A percentile compares a stretch with the other conserved stretches of the same genome.
These are phyloP conservation scores for Mobula birostris DNA, from an alignment of 2,113 vertebrate species.

Conservation along the genomic window DNA sequence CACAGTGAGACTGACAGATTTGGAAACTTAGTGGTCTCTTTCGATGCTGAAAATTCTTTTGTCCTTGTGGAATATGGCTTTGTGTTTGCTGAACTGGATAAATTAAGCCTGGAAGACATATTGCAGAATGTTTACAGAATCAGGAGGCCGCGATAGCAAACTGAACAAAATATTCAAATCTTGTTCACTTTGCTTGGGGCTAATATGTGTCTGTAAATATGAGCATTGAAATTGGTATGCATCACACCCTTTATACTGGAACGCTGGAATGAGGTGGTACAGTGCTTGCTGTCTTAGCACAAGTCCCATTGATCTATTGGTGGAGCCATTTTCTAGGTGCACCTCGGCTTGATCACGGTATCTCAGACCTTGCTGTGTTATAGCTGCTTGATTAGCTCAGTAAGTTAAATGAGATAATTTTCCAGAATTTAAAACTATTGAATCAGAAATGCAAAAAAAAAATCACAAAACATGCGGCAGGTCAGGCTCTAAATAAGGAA, in stretches of 20 bases:
- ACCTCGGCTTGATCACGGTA: background rate
- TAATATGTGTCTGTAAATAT: background rate
- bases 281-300: background rate
- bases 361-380: background rate
- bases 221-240: background rate
- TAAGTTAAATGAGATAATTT: background rate
- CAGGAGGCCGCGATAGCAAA: background rate
- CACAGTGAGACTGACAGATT: slow-evolving; percentile 7
- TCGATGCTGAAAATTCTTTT: slow-evolving; percentile 19
- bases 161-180: slow-evolving; percentile 14
- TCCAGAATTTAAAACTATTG: background rate
- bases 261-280: background rate
- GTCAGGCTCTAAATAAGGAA: no score
- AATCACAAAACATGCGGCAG: no score
- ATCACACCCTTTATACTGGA: background rate
- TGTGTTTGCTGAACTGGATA: background rate
- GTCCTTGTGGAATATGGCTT: background rate
- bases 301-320: background rate
- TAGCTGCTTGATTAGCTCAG: background rate
- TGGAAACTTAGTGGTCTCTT: background rate
- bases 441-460: no score
- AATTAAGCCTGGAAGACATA: slow-evolving; percentile 1
- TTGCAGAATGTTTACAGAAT: slow-evolving; percentile 28
- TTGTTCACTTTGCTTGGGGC: background rate
- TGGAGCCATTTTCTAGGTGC: background rate